Base-by-base conservation (phyloP, 2,888 invertebrate genomes). In the Chloroclystis v-ata region DNA sequence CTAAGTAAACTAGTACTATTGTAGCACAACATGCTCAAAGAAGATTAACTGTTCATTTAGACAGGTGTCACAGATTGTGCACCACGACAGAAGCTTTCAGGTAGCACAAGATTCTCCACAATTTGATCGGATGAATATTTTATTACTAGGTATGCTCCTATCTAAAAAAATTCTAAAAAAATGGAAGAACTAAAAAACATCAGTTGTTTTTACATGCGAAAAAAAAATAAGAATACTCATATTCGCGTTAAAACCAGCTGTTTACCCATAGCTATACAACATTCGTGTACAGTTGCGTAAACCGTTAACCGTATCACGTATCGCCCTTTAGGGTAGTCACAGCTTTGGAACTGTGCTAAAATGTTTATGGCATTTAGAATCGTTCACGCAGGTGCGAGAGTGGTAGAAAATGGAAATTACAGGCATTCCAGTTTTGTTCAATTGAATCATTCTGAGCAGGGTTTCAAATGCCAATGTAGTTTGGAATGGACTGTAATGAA, bases 301-400 rank as follows among this genome's bases (percentile, higher is more conserved):
- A 49, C 43, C 43, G 43, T 50, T 50, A 50, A 47, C 50, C 46
- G 39, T 50, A 50, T 50, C 50, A 50, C 50, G 50, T 50, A 46
- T 49, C 45, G 45, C 46, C 39, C 46, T 50, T 50, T 50, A 43
- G 50, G 50, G 50, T 33, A 39, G 50, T 46, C 39, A 46, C 49
- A 46, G 45, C 43, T 50, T 46, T 40, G 50, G 35, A 50, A 50
- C 39, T 50, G 50, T 38, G 43, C 43, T 50, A 28, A 50, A 50
- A 46, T 50, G 50, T 50, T 46, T 43, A 50, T 50, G n/a, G 29
- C 9, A 35, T 46, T 20, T 43, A 26, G 43, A 46, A 50, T 50
- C 50, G 46, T 43, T 50, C 43, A 43, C 43, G 30, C 50, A 50
- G 50, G 50, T 50, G 46, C 41, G 39, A 30, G 45, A 32, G 14